Percentiles rank a stretch among this genome's conserved stretches.
Evolutionary conservation across 1,140 invertebrate genomes (phyloP).

Genomic region (Lepidostoma basale): DNA sequence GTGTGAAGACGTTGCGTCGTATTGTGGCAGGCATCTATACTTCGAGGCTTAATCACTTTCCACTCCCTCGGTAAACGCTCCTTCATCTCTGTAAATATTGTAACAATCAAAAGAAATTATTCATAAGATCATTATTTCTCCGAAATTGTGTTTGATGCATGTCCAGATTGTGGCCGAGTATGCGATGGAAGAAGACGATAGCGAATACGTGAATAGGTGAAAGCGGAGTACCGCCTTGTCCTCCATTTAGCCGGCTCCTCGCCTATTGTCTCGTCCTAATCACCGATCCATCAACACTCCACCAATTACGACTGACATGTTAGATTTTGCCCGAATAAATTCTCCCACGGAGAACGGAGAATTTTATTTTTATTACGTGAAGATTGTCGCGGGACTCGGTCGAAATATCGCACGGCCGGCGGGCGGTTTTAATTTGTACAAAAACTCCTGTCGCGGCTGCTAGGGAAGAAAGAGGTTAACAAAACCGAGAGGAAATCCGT

Average conservation of each 20-base stretch:
- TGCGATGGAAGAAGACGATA: background rate
- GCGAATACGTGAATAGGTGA: background rate
- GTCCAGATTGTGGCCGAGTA: background rate
- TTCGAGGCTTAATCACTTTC: too few species aligned
- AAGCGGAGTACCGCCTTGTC: background rate
- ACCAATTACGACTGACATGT: background rate
- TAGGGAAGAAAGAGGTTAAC: constrained; percentile 1
- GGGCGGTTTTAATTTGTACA: constrained; percentile 7
- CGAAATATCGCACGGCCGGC: constrained; percentile 6
- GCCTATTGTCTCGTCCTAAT: constrained; percentile 11
- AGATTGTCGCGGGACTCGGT: background rate
- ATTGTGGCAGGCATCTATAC: too few species aligned
- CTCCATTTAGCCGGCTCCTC: background rate
- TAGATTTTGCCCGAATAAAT: background rate
- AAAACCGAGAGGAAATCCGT: constrained; percentile 15
- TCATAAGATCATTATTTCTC: too few species aligned
- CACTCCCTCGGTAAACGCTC: too few species aligned
- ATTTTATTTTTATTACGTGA: background rate
- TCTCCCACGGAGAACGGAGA: constrained; percentile 5
- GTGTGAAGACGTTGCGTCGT: too few species aligned
- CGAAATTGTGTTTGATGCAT: too few species aligned
- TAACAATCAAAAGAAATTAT: too few species aligned
- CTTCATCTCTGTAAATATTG: too few species aligned
- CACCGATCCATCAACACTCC: constrained; percentile 2
- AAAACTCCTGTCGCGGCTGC: background rate